Base-by-base conservation (phyloP, 2,797 vertebrate genomes). In the Glossophaga mutica region DNA sequence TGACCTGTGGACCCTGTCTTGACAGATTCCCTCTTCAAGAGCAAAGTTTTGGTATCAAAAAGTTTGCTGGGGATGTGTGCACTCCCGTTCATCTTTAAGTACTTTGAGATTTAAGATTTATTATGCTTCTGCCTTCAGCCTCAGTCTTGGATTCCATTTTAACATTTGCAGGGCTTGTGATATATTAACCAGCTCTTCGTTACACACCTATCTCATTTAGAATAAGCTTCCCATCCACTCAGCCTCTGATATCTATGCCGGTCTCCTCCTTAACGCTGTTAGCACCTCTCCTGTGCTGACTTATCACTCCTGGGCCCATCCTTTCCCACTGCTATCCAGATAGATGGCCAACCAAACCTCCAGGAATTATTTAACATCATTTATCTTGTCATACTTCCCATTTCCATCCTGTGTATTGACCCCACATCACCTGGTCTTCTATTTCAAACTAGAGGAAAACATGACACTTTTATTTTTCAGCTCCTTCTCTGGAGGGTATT, bases 341-440 rank as follows among this genome's bases (percentile, higher is more conserved):
- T 6, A 39, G 52, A 34, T 48, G 62, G 79, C 73, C 96, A 82
- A 65, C 10, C 29, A 48, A 68, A 77, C 39, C 67, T 74, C 39
- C 73, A 22, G 65, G 48, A 90, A 87, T 92, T 91, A 93, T 87
- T 90, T 90, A 70, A n/a, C 37, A 74, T 90, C 76, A 90, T 93
- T 89, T 93, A 84, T 95, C 86, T 96, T 96, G 77, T 74, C 73
- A 79, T 44, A 65, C 29, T 88, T 92, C 81, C 55, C 62, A 59
- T 90, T 92, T 94, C 50, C 42, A 73, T 15, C 21, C 52, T 59
- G 26, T 32, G 44, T 78, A 85, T 94, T 81, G 76, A 93, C 24
- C 42, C 26, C n/a, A 55, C 24, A 84, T 96, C 76, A 82, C 81
- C 94, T 93, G 46, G 8, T 95, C 96, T 97, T 90, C 81, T 94